phyloP scores from a whole-genome alignment of 1,140 invertebrate species.

The Eurosta solidaginis region DNA sequence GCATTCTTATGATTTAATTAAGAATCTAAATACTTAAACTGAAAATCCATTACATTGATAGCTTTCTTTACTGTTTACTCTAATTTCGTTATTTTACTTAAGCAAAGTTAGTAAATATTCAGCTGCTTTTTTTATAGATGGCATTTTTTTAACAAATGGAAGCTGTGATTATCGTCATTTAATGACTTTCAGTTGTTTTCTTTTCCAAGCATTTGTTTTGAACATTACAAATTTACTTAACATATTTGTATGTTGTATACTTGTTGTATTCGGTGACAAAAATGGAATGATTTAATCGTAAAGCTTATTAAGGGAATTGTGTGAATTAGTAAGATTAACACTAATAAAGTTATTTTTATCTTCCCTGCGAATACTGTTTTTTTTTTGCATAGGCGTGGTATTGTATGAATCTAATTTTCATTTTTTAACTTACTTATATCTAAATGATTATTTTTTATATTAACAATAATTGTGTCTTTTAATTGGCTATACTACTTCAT shows the following conservation, averaged over 20 bases:
- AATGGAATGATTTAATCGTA: neutral
- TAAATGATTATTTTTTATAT: neutral
- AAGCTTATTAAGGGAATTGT: neutral
- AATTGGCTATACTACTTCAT: neutral
- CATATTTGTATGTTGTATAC: neutral
- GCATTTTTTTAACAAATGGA: neutral
- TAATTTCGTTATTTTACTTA: neutral
- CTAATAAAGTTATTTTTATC: neutral
- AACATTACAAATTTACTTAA: neutral
- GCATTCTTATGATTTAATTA: neutral
- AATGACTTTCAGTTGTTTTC: neutral
- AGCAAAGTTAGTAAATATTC: conserved; percentile 4
- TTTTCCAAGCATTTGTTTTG: neutral
- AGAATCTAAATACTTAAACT: neutral
- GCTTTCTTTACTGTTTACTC: too few species aligned
- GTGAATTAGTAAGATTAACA: too few species aligned
- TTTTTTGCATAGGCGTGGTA: neutral
- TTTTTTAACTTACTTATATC: neutral
- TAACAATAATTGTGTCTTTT: neutral
- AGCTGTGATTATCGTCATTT: neutral
- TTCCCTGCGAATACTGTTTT: neutral
- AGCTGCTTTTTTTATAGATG: neutral
- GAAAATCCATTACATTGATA: neutral
- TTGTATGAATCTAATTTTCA: neutral
- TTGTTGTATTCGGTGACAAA: neutral